Evolutionary conservation across 2,888 invertebrate species (phyloP).

Genomic region (Ramazzottius varieornatus): DNA sequence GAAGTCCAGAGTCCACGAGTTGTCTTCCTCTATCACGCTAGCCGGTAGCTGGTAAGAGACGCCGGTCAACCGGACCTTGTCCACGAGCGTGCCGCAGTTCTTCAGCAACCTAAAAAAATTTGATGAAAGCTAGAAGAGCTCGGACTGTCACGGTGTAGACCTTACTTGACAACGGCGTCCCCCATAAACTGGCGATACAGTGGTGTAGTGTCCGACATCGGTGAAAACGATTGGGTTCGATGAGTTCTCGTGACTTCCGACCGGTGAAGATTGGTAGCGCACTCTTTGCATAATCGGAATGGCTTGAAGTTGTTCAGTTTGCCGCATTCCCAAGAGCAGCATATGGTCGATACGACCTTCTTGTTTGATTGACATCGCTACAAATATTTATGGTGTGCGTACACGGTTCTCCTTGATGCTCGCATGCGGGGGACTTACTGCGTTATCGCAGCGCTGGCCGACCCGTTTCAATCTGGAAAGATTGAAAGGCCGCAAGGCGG

Average conservation of each 20-base stretch:
- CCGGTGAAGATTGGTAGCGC: not conserved
- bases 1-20: not conserved
- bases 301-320: not conserved
- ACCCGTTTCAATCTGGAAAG: not conserved
- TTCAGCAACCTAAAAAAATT: not conserved
- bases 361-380: not conserved
- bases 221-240: not conserved
- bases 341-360: not conserved
- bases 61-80: not conserved
- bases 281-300: not conserved
- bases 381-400: not conserved
- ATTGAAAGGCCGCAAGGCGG: not conserved
- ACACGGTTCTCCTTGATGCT: not conserved
- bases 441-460: not conserved
- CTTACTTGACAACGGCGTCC: not conserved
- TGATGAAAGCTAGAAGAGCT: not conserved
- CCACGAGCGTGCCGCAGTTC: not conserved
- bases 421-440: not conserved
- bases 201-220: not conserved
- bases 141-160: not conserved
- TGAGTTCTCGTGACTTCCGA: not conserved
- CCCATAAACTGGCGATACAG: not conserved
- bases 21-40: not conserved
- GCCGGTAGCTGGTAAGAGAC: not conserved
- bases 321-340: slow-evolving; percentile 1